Evolutionary conservation across 1,140 invertebrate species (phyloP).

Genomic region (Aphelenchoides fujianensis): DNA sequence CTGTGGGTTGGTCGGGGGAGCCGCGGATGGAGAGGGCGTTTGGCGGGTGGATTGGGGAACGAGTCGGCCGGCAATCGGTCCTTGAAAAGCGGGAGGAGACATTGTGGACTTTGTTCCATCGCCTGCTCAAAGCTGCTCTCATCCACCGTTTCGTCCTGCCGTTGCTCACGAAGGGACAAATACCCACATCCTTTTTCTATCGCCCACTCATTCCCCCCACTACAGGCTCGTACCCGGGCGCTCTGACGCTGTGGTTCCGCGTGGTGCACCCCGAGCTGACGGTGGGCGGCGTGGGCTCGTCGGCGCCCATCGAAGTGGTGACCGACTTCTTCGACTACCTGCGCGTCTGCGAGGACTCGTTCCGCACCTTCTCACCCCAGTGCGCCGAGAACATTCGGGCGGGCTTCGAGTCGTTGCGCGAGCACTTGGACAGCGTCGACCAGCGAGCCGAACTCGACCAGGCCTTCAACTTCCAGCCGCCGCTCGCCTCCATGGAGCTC

Average conservation of each 20-base stretch:
- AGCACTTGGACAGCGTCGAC: conserved; percentile 1
- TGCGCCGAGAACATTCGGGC: conserved; percentile 21
- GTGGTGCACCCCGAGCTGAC: conserved; percentile 84
- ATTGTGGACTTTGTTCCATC: too few relatives aligned
- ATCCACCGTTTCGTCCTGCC: too few relatives aligned
- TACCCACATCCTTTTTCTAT: too few relatives aligned
- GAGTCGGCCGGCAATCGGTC: too few relatives aligned
- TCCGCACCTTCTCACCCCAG: conserved; percentile 6
- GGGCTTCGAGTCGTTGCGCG: conserved; percentile 14
- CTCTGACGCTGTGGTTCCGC: conserved; percentile 79
- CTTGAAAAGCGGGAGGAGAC: too few relatives aligned
- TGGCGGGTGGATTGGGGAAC: too few relatives aligned
- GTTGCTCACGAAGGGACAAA: too few relatives aligned
- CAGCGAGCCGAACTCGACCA: neutral
- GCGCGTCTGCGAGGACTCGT: conserved; percentile 25
- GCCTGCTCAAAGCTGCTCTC: too few relatives aligned
- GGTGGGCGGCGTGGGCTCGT: conserved; percentile 75
- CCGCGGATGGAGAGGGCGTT: too few relatives aligned
- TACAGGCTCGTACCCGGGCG: conserved; percentile 75
- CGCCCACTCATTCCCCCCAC: neutral
- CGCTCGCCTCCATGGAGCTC: conserved; percentile 8
- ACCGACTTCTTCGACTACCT: conserved; percentile 70
- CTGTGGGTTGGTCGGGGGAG: too few relatives aligned
- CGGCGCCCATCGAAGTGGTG: conserved; percentile 78
- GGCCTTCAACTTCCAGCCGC: conserved; percentile 9